Conservation (phyloP, 2,888 invertebrate species). For the Catotricha subobsoleta region DNA sequence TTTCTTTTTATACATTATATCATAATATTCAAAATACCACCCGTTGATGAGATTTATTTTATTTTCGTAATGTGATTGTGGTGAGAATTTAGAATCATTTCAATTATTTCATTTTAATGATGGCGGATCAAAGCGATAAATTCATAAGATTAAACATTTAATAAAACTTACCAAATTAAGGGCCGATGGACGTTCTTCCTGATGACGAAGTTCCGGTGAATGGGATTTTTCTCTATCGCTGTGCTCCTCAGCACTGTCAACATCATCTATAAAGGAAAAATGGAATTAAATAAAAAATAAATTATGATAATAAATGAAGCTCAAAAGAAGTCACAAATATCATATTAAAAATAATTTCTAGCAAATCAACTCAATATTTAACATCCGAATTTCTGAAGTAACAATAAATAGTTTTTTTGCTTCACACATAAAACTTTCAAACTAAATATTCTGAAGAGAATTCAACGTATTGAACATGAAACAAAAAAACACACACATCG, state of each 20-base stretch:
- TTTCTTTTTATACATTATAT: not conserved
- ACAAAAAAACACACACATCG: not conserved
- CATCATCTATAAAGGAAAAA: conserved; percentile 23
- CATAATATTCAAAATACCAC: conserved; percentile 1
- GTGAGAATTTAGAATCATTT: not conserved
- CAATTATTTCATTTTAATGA: not conserved
- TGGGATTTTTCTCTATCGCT: conserved; percentile 28
- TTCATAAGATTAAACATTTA: not conserved
- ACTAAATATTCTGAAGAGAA: no score
- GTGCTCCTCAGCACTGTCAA: conserved; percentile 23
- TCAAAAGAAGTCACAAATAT: conserved; percentile 9
- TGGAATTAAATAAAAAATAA: not conserved
- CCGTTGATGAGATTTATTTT: conserved; percentile 7
- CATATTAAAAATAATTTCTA: no score
- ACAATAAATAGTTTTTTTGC: no score
- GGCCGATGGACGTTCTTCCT: conserved; percentile 9
- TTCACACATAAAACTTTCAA: no score
- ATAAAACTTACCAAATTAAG: conserved; percentile 12
- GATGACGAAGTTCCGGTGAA: conserved; percentile 17
- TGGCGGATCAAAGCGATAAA: not conserved
- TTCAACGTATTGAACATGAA: no score
- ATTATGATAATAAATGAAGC: conserved; percentile 9
- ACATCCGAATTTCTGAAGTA: no score
- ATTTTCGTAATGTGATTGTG: no score
- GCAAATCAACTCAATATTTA: no score